These are phyloP conservation scores for Serinus canaria DNA, from an alignment of 2,113 vertebrate species.

Conservation along the genomic window DNA sequence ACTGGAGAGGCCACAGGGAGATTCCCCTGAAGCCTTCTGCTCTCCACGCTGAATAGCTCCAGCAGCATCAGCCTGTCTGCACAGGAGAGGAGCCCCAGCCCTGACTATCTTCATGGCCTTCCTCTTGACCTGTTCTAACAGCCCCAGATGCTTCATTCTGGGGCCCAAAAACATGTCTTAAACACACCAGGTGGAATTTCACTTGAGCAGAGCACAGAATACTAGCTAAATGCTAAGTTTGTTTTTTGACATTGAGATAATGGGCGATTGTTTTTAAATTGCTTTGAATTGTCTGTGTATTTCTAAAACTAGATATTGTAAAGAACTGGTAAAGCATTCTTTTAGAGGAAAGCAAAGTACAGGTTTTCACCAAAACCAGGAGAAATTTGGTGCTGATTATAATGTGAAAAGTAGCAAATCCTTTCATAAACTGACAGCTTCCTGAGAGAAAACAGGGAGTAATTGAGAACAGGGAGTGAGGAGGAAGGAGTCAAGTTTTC, in stretches of 20 bases:
- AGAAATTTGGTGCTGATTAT: background rate
- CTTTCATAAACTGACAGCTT: background rate
- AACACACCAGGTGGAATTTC: background rate
- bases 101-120: background rate
- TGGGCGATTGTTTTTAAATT: background rate
- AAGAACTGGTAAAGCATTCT: background rate
- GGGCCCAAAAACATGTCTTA: accelerated
- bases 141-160: background rate
- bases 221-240: background rate
- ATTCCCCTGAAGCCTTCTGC: background rate
- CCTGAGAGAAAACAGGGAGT: background rate
- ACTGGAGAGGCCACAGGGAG: background rate
- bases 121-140: background rate
- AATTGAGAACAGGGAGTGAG: accelerated
- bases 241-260: background rate
- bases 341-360: background rate
- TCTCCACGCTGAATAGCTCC: background rate
- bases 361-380: background rate
- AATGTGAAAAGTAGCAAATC: background rate
- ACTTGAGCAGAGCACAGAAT: background rate
- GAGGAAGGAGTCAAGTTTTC: background rate
- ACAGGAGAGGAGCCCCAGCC: background rate
- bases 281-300: background rate
- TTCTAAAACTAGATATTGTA: background rate
- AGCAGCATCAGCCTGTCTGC: background rate